phyloP scores from a whole-genome alignment of 2,888 invertebrate species.

The Orthosia cruda region DNA sequence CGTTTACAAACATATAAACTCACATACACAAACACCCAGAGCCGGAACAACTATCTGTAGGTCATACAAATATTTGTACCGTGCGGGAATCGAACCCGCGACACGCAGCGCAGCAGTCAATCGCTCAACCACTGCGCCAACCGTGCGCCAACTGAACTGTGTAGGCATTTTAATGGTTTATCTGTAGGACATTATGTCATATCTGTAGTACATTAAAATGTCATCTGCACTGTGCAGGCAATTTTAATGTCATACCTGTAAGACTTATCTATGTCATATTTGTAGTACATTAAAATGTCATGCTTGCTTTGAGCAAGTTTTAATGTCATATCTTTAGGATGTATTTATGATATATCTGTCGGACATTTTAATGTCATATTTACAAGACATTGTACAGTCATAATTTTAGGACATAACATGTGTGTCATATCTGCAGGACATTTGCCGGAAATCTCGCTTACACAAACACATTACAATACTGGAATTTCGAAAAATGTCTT shows the following conservation, averaged over 20 bases:
- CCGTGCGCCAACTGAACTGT: too few species aligned
- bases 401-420: too few species aligned
- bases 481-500: conserved; percentile 30
- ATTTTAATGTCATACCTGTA: background rate
- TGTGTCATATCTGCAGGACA: background rate
- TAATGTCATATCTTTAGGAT: background rate
- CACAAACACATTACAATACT: conserved; percentile 18
- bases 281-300: background rate
- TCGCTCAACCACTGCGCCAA: too few species aligned
- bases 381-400: background rate
- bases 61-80: too few species aligned
- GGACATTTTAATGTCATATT: background rate
- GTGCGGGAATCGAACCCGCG: too few species aligned
- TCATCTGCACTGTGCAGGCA: background rate
- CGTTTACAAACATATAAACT: too few species aligned
- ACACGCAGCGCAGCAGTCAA: too few species aligned
- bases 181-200: background rate
- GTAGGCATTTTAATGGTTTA: too few species aligned
- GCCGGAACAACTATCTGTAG: too few species aligned
- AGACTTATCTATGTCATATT: background rate
- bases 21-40: too few species aligned
- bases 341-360: background rate
- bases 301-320: background rate
- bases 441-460: background rate
- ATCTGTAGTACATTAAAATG: background rate